phyloP scores from a whole-genome alignment of 2,888 invertebrate species.

The Gasteruption jaculator region DNA sequence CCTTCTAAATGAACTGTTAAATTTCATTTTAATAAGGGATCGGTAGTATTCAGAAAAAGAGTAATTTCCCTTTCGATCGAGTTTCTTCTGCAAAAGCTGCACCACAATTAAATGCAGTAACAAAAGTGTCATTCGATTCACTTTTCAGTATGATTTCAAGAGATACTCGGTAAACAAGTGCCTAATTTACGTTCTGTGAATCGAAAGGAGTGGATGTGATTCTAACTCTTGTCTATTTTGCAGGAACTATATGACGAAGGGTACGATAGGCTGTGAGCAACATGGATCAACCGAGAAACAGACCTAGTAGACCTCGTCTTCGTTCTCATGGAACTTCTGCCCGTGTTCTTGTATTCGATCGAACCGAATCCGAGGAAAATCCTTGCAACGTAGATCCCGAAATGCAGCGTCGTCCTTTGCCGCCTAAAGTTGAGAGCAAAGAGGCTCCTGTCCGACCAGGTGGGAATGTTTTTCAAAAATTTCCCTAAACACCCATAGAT shows the following conservation, averaged over 20 bases:
- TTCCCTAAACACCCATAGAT: too few species aligned
- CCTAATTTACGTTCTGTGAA: neutral
- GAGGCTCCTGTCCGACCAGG: conserved; percentile 45
- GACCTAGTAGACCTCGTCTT: conserved; percentile 47
- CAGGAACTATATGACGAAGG: conserved; percentile 8
- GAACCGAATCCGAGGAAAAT: conserved; percentile 60
- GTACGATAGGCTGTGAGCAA: conserved; percentile 10
- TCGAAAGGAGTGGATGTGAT: neutral
- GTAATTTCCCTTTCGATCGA: too few species aligned
- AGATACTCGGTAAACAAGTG: too few species aligned
- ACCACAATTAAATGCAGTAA: too few species aligned
- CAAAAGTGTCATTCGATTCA: too few species aligned
- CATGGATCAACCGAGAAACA: conserved; percentile 46
- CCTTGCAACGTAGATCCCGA: conserved; percentile 32
- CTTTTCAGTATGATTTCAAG: too few species aligned
- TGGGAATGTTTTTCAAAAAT: conserved; percentile 17
- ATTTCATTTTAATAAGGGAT: too few species aligned
- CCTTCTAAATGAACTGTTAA: too few species aligned
- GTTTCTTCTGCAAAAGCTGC: too few species aligned
- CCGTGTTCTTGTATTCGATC: conserved; percentile 73
- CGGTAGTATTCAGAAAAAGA: too few species aligned
- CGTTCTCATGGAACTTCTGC: conserved; percentile 59
- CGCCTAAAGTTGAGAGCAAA: conserved; percentile 40
- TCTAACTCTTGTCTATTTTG: neutral
- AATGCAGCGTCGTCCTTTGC: conserved; percentile 26